These are phyloP conservation scores for Heliconius nattereri DNA, from an alignment of 1,140 invertebrate species.

Conservation along the genomic window DNA sequence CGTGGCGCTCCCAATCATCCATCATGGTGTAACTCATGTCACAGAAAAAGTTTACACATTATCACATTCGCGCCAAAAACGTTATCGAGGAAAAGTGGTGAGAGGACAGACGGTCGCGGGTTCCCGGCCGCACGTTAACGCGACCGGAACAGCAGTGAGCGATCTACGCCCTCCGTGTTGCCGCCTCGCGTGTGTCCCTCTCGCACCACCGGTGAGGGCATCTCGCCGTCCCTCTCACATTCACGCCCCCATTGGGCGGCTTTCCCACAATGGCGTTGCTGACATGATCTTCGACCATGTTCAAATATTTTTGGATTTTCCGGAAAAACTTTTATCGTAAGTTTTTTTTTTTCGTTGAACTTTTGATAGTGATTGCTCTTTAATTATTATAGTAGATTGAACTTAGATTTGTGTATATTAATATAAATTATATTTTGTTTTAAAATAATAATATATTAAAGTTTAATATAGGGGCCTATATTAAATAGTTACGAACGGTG, in stretches of 20 bases:
- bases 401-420: background rate
- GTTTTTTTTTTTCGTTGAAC: background rate
- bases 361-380: background rate
- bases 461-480: too few relatives aligned
- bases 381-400: background rate
- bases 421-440: too few relatives aligned
- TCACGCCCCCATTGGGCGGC: slow-evolving; percentile 79
- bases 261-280: slow-evolving; percentile 77
- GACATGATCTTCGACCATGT: slow-evolving; percentile 45
- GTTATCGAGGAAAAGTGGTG: slow-evolving; percentile 15
- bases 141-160: slow-evolving; percentile 78
- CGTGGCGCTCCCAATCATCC: slow-evolving; percentile 81
- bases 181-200: slow-evolving; percentile 63
- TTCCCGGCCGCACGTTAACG: slow-evolving; percentile 77
- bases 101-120: slow-evolving; percentile 42
- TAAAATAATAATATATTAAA: too few relatives aligned
- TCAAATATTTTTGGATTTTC: slow-evolving; percentile 14
- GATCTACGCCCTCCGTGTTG: slow-evolving; percentile 71
- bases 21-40: slow-evolving; percentile 67
- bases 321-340: slow-evolving; percentile 5
- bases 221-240: slow-evolving; percentile 58
- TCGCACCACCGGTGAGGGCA: slow-evolving; percentile 40
- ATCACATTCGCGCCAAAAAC: slow-evolving; percentile 77
- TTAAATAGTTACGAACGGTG: too few relatives aligned
- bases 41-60: slow-evolving; percentile 67